Evolutionary conservation across 2,888 invertebrate genomes (phyloP), one percentile per base, ranked within the genome.

Genomic region (Argyresthia goedartella): DNA sequence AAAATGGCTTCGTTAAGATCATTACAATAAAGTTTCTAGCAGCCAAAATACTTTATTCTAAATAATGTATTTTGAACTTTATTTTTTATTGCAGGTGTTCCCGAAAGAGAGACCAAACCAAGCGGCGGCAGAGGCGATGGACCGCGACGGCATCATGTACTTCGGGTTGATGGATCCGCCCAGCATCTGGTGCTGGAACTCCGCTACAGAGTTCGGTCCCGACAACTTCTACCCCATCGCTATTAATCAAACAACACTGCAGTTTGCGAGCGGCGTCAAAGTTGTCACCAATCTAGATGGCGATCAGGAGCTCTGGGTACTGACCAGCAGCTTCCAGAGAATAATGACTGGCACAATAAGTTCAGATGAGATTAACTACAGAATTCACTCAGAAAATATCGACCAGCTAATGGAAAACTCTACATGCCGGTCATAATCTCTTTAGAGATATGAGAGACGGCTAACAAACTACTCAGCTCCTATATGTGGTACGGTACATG

Each of bases 261-360:
- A 94, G 64, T 95, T 94, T 63, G 87, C 90, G 0, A 92, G 92
- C 62, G 94, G 94, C 0, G 61, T 94, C 3, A 94, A 94, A 77
- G 80, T 93, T 1, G 85, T 91, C 11, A 87, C 81, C 49, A 89
- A 89, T 53, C 67, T 78, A 0, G 76, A 79, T 57, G 87, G 87
- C 1, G 79, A 86, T 52, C 89, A 92, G 63, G 91, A 92, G 59
- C 70, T 93, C 1, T 92, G 92, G 91, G 76, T 91, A 11, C 55
- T 92, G 6, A 91, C 92, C 0, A 90, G 89, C 47, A 88, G 91
- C 54, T 92, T 90, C 67, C 93, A 94, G 71, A 91, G 91, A 79
- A 82, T 91, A 4, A 88, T 90, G 66, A 81, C 88, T 0, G 91
- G 89, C 3, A 88, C 88, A 0, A 60, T 91, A 6, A 81, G 75